Percentiles rank a stretch among this genome's conserved stretches.
Evolutionary conservation across 2,888 invertebrate species (phyloP).

Genomic region (Pasiphila rectangulata): DNA sequence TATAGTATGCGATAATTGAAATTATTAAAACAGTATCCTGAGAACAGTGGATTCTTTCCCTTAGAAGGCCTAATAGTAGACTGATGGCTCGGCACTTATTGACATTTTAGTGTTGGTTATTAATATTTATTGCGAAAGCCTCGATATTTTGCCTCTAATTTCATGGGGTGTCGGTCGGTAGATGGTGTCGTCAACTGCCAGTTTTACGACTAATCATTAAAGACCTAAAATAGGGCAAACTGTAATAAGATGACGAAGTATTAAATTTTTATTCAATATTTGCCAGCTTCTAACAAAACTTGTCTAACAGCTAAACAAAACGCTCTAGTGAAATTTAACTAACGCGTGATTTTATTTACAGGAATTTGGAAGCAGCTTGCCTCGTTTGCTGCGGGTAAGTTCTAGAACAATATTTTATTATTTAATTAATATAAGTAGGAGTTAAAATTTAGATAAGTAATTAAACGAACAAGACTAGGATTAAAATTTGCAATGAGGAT

Average conservation of each 20-base stretch:
- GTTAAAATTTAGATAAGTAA: no score
- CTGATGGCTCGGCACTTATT: slow-evolving; percentile 55
- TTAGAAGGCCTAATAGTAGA: slow-evolving; percentile 43
- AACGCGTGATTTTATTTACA: no score
- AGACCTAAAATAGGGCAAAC: slow-evolving; percentile 5
- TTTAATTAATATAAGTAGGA: no score
- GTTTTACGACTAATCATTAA: slow-evolving; percentile 23
- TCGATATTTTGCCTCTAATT: slow-evolving; percentile 39
- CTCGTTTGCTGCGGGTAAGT: slow-evolving; percentile 66
- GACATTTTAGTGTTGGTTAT: slow-evolving; percentile 55
- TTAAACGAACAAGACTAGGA: no score
- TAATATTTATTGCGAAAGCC: slow-evolving; percentile 54
- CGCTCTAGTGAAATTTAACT: no score
- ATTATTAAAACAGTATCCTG: no score
- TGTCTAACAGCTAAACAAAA: no score
- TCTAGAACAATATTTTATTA: slow-evolving; percentile 1
- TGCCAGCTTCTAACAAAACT: not conserved
- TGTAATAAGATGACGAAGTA: not conserved
- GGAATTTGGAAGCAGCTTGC: slow-evolving; percentile 61
- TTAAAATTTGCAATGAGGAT: no score
- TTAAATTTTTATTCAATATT: not conserved
- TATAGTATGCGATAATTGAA: no score
- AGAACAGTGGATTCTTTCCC: not conserved
- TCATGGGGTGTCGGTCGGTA: slow-evolving; percentile 29
- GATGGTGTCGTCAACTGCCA: slow-evolving; percentile 25